phyloP scores from a whole-genome alignment of 2,797 vertebrate genomes.

The Caiman crocodilus region DNA sequence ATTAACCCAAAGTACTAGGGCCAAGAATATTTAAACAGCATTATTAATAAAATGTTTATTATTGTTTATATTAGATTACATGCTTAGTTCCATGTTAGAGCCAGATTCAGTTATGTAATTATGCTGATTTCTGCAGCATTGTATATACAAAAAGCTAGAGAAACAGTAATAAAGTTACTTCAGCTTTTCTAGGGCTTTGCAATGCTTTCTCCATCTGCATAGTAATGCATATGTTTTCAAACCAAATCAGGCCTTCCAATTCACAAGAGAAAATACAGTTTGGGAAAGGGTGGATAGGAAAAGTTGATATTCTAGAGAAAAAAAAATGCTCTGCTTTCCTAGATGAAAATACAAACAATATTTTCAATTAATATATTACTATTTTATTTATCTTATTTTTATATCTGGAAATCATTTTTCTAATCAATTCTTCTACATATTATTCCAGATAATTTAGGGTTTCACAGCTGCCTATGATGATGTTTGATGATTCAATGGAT shows the following conservation, averaged over 20 bases:
- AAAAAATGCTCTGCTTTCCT: background rate
- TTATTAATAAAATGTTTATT: background rate
- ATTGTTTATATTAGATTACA: background rate
- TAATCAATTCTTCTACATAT: too few species aligned
- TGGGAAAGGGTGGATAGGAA: background rate
- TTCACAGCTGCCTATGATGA: background rate
- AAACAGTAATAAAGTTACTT: background rate
- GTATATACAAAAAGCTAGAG: background rate
- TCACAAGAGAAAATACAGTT: background rate
- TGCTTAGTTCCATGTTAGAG: background rate
- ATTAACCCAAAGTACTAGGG: background rate
- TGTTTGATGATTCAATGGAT: background rate
- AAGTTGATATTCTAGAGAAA: background rate
- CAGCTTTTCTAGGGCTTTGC: background rate
- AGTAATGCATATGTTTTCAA: too few species aligned
- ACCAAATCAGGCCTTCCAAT: too few species aligned
- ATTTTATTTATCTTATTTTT: background rate
- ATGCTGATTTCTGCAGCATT: background rate
- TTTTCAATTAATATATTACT: background rate
- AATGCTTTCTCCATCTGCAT: background rate
- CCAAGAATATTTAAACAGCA: too few species aligned
- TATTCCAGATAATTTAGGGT: too few species aligned
- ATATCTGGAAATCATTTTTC: too few species aligned
- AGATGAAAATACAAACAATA: background rate
- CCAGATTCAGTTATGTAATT: constrained; percentile 8